Evolutionary conservation across 2,797 vertebrate genomes (phyloP).

Genomic region (Bradypus variegatus): DNA sequence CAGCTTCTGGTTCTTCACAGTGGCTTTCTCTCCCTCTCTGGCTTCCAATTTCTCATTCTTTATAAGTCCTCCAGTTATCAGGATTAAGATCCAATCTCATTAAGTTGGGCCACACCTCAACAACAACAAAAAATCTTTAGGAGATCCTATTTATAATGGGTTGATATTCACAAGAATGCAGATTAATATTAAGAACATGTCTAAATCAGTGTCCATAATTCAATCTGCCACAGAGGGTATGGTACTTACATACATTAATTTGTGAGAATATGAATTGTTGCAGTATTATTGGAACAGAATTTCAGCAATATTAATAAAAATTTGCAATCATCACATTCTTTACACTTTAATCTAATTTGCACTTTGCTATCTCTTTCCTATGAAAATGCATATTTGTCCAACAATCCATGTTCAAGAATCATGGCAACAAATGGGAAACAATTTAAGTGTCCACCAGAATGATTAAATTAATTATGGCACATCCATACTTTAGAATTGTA

Average conservation of each 20-base stretch:
- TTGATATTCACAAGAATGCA: too few relatives aligned
- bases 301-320: conserved; percentile 35
- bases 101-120: too few relatives aligned
- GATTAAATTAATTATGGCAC: neutral
- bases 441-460: neutral
- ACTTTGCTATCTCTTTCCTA: neutral
- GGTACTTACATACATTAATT: neutral
- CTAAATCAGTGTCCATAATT: too few relatives aligned
- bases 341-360: neutral
- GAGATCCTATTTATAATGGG: too few relatives aligned
- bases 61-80: too few relatives aligned
- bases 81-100: too few relatives aligned
- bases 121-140: too few relatives aligned
- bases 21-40: too few relatives aligned
- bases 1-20: too few relatives aligned
- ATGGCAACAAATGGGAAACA: conserved; percentile 9
- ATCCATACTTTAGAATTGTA: neutral
- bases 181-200: too few relatives aligned
- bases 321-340: neutral
- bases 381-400: neutral
- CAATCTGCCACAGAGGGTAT: neutral
- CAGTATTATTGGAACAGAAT: neutral
- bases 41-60: too few relatives aligned
- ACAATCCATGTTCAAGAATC: neutral
- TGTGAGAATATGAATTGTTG: conserved; percentile 10